Percentiles rank a stretch among this genome's conserved stretches.
These are phyloP conservation scores for Sebastes jordani DNA, from an alignment of 2,797 vertebrate species.

Conservation along the genomic window DNA sequence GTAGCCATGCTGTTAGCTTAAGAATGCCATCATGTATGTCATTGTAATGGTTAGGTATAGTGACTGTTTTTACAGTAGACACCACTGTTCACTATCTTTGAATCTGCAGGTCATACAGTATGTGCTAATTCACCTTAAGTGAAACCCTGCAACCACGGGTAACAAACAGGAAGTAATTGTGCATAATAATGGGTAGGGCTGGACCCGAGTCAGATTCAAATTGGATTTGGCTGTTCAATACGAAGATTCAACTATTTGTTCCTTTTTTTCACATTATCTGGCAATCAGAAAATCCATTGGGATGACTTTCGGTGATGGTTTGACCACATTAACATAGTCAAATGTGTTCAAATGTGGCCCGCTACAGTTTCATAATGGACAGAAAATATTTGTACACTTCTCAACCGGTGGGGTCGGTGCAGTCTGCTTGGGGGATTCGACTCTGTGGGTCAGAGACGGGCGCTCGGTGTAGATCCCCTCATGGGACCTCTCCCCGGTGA, in stretches of 20 bases:
- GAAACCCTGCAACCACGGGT: background rate
- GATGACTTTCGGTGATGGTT: background rate
- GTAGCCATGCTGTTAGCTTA: background rate
- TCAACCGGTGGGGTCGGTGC: too few relatives aligned
- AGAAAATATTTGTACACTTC: too few relatives aligned
- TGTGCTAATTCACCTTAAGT: background rate
- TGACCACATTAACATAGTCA: background rate
- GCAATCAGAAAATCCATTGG: background rate
- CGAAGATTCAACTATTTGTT: background rate
- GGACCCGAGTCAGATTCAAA: background rate
- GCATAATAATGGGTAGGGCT: background rate
- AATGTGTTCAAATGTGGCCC: background rate
- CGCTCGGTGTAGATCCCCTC: too few relatives aligned
- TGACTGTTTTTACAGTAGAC: background rate
- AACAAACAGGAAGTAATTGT: background rate
- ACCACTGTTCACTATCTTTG: background rate
- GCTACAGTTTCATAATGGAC: too few relatives aligned
- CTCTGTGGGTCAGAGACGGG: too few relatives aligned
- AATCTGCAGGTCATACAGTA: background rate
- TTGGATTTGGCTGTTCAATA: background rate
- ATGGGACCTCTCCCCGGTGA: too few relatives aligned
- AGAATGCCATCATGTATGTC: background rate
- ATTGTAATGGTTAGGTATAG: too few relatives aligned
- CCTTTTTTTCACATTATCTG: background rate
- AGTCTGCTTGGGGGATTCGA: too few relatives aligned